These are phyloP conservation scores for Plemyria rubiginata DNA, from an alignment of 2,888 invertebrate species.

Conservation along the genomic window DNA sequence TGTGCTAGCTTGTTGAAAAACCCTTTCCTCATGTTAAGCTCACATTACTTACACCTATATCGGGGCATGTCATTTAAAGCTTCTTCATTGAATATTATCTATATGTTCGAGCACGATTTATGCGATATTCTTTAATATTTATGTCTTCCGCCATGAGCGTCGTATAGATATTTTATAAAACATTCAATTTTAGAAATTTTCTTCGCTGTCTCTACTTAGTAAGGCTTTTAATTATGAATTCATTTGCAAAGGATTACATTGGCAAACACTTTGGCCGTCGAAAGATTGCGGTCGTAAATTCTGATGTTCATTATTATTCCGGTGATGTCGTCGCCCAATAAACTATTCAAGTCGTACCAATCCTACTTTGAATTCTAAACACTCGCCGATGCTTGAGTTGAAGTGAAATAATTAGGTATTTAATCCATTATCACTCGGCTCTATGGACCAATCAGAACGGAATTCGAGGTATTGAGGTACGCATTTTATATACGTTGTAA, in stretches of 20 bases:
- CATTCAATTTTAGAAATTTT: constrained; percentile 26
- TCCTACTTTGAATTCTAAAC: constrained; percentile 48
- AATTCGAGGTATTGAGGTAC: constrained; percentile 64
- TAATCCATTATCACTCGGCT: constrained; percentile 60
- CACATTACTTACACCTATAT: constrained; percentile 55
- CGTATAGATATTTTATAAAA: constrained; percentile 35
- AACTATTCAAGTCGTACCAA: constrained; percentile 41
- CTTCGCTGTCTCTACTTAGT: constrained; percentile 28
- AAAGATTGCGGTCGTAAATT: constrained; percentile 38
- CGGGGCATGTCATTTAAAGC: constrained; percentile 56
- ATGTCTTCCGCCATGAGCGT: constrained; percentile 44
- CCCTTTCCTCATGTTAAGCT: constrained; percentile 48
- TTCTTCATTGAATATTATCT: constrained; percentile 60
- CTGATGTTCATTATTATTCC: constrained; percentile 37
- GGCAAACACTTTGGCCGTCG: constrained; percentile 31
- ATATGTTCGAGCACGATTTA: constrained; percentile 43
- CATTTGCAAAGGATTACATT: constrained; percentile 30
- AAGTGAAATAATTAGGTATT: constrained; percentile 56
- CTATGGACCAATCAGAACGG: constrained; percentile 63
- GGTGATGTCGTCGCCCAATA: constrained; percentile 46
- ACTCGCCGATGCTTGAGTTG: constrained; percentile 51
- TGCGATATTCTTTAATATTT: constrained; percentile 51
- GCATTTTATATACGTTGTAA: constrained; percentile 51
- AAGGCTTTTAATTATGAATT: constrained; percentile 33
- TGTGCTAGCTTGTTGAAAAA: constrained; percentile 53